These are phyloP conservation scores for Etheostoma perlongum DNA, from an alignment of 2,797 vertebrate species.

Conservation along the genomic window DNA sequence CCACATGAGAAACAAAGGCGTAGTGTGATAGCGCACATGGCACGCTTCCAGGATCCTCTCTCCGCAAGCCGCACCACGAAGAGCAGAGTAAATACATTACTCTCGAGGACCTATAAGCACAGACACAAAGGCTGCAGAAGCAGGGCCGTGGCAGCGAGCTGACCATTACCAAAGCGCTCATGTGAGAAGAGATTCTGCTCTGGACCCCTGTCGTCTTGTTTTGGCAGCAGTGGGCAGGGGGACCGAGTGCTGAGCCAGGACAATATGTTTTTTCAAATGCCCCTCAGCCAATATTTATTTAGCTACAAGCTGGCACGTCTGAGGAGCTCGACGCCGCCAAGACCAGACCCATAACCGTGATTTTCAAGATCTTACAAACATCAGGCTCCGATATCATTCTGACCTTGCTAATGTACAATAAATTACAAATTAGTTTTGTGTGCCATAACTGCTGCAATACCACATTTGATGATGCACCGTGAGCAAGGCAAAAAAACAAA, in stretches of 20 bases:
- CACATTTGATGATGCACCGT: conserved; percentile 28
- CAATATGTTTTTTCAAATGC: conserved; percentile 84
- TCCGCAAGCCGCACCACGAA: conserved; percentile 44
- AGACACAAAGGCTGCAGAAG: conserved; percentile 65
- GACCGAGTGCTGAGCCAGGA: conserved; percentile 74
- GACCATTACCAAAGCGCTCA: conserved; percentile 68
- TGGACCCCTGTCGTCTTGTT: conserved; percentile 69
- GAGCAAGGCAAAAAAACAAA: conserved; percentile 28
- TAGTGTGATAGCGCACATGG: conserved; percentile 69
- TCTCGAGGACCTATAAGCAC: conserved; percentile 32
- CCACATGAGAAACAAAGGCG: conserved; percentile 68
- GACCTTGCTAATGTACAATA: conserved; percentile 54
- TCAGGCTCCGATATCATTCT: conserved; percentile 59
- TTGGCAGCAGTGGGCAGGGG: conserved; percentile 76
- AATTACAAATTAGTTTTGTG: conserved; percentile 49
- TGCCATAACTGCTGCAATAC: conserved; percentile 34
- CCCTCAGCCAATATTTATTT: conserved; percentile 82
- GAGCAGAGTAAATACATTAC: conserved; percentile 58
- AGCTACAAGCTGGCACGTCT: conserved; percentile 80
- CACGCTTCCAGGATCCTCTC: conserved; percentile 60
- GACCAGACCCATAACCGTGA: conserved; percentile 46
- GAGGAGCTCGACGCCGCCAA: conserved; percentile 65
- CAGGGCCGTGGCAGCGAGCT: conserved; percentile 42
- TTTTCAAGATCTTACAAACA: conserved; percentile 67
- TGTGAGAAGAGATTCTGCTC: conserved; percentile 71